Evolutionary conservation across 2,888 invertebrate genomes (phyloP).

Genomic region (Tineola bisselliella): DNA sequence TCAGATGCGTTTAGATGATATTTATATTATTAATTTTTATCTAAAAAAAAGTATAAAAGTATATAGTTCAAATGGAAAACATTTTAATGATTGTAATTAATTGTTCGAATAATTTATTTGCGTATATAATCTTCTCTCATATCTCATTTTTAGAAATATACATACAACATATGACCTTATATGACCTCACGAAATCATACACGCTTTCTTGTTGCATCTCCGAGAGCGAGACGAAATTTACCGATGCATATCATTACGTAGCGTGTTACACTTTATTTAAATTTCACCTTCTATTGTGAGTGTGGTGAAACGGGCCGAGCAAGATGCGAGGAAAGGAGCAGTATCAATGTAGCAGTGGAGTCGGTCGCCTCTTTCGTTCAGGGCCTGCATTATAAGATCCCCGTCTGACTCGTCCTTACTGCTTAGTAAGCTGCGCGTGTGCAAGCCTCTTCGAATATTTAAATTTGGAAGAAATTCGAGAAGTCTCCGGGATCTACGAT

Average conservation of each 20-base stretch:
- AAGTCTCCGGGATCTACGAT: constrained; percentile 25
- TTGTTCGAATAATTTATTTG: too few relatives aligned
- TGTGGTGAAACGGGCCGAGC: constrained; percentile 53
- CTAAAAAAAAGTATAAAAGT: too few relatives aligned
- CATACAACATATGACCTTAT: background rate
- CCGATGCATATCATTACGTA: constrained; percentile 49
- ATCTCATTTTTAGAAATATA: too few relatives aligned
- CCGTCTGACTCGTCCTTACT: constrained; percentile 26
- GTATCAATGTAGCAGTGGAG: constrained; percentile 46
- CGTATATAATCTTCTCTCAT: too few relatives aligned
- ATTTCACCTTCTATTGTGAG: constrained; percentile 67
- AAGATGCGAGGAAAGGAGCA: constrained; percentile 58
- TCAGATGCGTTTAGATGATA: too few relatives aligned
- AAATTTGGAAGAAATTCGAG: constrained; percentile 21
- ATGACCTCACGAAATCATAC: background rate
- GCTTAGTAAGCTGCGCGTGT: constrained; percentile 18
- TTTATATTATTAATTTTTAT: too few relatives aligned
- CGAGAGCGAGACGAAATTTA: constrained; percentile 14
- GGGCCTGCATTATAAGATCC: background rate
- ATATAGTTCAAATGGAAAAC: too few relatives aligned
- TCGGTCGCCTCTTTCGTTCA: constrained; percentile 38
- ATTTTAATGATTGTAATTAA: too few relatives aligned
- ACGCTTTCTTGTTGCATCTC: constrained; percentile 57
- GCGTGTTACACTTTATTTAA: constrained; percentile 61
- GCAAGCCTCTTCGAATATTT: constrained; percentile 23